Evolutionary conservation across 2,888 invertebrate genomes (phyloP).

Genomic region (Scaeva pyrastri): DNA sequence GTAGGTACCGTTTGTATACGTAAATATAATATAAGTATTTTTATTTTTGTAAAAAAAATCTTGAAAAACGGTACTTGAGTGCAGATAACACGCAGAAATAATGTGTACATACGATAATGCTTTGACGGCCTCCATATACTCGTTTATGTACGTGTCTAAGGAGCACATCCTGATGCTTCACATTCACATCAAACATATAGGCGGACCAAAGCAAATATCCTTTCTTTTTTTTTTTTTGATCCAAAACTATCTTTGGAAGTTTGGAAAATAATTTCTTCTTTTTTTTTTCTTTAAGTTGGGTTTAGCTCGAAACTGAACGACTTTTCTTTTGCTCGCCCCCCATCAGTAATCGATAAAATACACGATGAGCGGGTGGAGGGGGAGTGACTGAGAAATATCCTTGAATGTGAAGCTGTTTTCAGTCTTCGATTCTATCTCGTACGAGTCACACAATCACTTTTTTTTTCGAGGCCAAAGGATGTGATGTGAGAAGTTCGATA

Average conservation of each 20-base stretch:
- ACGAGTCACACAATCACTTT: slow-evolving; percentile 22
- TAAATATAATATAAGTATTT: neutral
- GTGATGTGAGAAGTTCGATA: slow-evolving; percentile 34
- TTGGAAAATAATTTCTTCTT: slow-evolving; percentile 55
- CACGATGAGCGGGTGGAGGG: neutral
- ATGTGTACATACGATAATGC: slow-evolving; percentile 58
- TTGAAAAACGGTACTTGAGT: slow-evolving; percentile 46
- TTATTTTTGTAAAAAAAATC: slow-evolving; percentile 31
- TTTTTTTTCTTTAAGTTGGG: slow-evolving; percentile 28
- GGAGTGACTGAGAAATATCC: slow-evolving; percentile 26
- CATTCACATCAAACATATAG: slow-evolving; percentile 45
- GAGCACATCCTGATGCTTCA: slow-evolving; percentile 19
- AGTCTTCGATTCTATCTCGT: slow-evolving; percentile 25
- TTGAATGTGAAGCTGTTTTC: slow-evolving; percentile 38
- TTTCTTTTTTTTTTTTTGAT: slow-evolving; percentile 47
- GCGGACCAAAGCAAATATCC: slow-evolving; percentile 52
- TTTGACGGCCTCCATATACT: slow-evolving; percentile 50
- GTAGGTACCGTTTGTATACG: neutral
- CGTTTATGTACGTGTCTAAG: slow-evolving; percentile 14
- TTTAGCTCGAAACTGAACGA: slow-evolving; percentile 55
- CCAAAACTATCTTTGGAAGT: slow-evolving; percentile 62
- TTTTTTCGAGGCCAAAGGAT: slow-evolving; percentile 30
- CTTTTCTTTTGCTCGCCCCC: slow-evolving; percentile 23
- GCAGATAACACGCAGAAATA: slow-evolving; percentile 61
- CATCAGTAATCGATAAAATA: slow-evolving; percentile 62